phyloP scores from a whole-genome alignment of 2,113 vertebrate genomes.

The Verasper variegatus region DNA sequence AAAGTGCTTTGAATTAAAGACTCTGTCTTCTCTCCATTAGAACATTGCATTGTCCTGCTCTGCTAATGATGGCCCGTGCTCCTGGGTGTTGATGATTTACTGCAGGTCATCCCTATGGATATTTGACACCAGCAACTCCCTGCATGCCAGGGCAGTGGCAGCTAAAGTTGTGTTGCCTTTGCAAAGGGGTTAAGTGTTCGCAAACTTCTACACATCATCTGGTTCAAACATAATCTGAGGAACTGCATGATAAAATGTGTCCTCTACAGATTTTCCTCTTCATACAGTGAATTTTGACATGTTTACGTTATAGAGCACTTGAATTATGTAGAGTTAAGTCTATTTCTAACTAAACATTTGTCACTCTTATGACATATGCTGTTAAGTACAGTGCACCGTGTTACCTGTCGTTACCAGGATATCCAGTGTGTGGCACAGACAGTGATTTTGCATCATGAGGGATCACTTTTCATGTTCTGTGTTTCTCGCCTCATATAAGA shows the following conservation, averaged over 20 bases:
- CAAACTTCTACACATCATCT: background rate
- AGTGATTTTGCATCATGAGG: background rate
- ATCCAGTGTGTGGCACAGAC: conserved; percentile 4
- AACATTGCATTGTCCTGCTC: conserved; percentile 18
- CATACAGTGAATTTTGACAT: background rate
- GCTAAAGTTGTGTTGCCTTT: conserved; percentile 16
- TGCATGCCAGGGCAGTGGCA: conserved; percentile 27
- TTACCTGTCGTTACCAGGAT: conserved; percentile 21
- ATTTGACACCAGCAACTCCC: conserved; percentile 31
- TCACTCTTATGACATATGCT: background rate
- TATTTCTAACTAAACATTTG: background rate
- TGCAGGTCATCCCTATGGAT: conserved; percentile 16
- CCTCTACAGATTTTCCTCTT: background rate
- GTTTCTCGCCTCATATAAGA: conserved; percentile 65
- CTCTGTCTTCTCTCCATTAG: conserved; percentile 36
- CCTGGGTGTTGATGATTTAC: conserved; percentile 39
- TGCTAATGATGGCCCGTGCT: conserved; percentile 14
- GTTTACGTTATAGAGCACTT: background rate
- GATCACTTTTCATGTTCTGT: conserved; percentile 48
- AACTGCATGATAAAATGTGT: background rate
- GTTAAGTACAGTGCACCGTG: background rate
- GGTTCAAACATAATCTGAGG: background rate
- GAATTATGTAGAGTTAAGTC: background rate
- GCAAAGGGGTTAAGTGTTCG: conserved; percentile 27
- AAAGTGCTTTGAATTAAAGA: conserved; percentile 72